phyloP scores from a whole-genome alignment of 2,113 vertebrate species.

The Tylochromis polylepis region DNA sequence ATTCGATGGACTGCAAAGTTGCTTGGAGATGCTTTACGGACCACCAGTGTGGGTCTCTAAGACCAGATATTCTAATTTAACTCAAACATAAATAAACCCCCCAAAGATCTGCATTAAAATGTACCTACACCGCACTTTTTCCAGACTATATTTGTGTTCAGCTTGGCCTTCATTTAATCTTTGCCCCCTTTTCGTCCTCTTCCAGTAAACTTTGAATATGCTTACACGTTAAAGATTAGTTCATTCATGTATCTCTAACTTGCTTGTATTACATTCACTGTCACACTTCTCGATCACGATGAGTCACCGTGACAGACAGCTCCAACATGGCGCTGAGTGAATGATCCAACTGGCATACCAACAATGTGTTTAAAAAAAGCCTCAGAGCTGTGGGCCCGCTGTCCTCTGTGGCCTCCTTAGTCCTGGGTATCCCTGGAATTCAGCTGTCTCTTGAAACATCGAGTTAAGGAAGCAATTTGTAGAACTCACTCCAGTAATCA shows the following conservation, averaged over 20 bases:
- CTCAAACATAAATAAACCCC: rapidly evolving
- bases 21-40: background rate
- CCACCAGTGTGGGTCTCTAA: background rate
- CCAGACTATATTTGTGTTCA: background rate
- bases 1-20: background rate
- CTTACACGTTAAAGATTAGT: background rate
- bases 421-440: constrained; percentile 43
- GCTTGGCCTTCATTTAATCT: background rate
- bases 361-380: constrained; percentile 62
- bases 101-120: background rate
- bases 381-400: background rate
- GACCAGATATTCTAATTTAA: background rate
- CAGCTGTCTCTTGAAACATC: background rate
- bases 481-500: background rate
- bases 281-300: constrained; percentile 53
- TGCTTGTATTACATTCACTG: background rate
- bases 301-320: constrained; percentile 19
- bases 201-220: background rate
- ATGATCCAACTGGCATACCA: constrained; percentile 69
- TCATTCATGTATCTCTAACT: background rate
- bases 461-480: constrained; percentile 2
- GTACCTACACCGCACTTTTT: background rate
- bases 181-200: background rate
- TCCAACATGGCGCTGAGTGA: constrained; percentile 49
- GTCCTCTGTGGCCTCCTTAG: constrained; percentile 8